Base-by-base conservation (phyloP, 2,797 vertebrate genomes). In the Sciurus vulgaris region DNA sequence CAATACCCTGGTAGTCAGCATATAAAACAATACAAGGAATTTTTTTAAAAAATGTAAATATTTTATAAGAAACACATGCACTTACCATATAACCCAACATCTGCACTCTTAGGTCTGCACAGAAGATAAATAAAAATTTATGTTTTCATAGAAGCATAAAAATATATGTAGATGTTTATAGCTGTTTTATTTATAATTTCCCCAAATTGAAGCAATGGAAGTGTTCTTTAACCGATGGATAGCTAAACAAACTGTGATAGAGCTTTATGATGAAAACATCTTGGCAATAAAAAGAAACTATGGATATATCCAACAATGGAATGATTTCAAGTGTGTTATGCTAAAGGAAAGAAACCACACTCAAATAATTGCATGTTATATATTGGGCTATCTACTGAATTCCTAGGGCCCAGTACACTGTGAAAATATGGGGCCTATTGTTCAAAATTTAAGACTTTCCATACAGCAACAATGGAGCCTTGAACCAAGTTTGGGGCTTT, bases 121-220 rank as follows among this genome's bases (percentile, higher is more conserved):
- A 22, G 61, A 63, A 28, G 30, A 89, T 33, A 91, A 69, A 76
- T 85, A 63, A 91, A 94, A 88, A 88, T 76, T 33, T 79, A 26
- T 59, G 15, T 74, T 38, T 7, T 63, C 15, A 30, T 6, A 44
- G 28, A 67, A 65, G 15, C 26, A 83, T 24, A 5, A 88, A 69
- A n/a, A 54, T 6, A 72, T 67, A 33, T 41, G 9, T 81, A 47
- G 10, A n/a, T 89, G 12, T 44, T 44, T 81, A 14, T 56, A 67
- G 6, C 7, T 15, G 20, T 54, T 67, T 93, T 81, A 51, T 90
- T 93, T 18, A 61, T 86, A 82, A 77, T 77, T 85, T n/a, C 5
- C 13, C 51, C 2, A 95, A 49, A 70, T 4, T 79, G 28, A 4
- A 96, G 61, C 47, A 76, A 74, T 86, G 3, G 79, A 86, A 77